A percentile compares a stretch with the other conserved stretches of the same genome.
phyloP scores from a whole-genome alignment of 2,888 invertebrate species.

The Ochropacha duplaris region DNA sequence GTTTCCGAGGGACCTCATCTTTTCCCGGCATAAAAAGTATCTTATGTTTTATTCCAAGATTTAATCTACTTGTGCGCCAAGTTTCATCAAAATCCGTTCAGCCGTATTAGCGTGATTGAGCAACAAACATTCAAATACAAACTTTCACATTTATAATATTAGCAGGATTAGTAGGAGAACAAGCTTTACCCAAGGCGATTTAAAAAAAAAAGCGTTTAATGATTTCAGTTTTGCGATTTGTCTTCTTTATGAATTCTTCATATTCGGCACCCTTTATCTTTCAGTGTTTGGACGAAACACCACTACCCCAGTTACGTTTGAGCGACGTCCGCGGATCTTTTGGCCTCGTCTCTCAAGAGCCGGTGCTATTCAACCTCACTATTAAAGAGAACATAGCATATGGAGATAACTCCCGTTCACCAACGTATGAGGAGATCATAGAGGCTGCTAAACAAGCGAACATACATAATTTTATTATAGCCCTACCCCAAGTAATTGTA shows the following conservation, averaged over 20 bases:
- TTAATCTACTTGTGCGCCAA: too few species aligned
- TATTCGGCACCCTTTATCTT: background rate
- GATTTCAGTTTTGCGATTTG: too few species aligned
- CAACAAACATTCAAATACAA: too few species aligned
- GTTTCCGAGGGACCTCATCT: too few species aligned
- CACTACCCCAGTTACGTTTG: slow-evolving; percentile 73
- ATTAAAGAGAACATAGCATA: slow-evolving; percentile 94
- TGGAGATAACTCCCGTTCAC: slow-evolving; percentile 87
- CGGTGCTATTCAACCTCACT: slow-evolving; percentile 91
- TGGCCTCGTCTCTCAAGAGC: slow-evolving; percentile 85
- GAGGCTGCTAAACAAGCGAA: slow-evolving; percentile 89
- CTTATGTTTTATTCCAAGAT: too few species aligned
- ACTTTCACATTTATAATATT: too few species aligned
- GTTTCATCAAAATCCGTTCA: too few species aligned
- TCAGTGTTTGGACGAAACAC: slow-evolving; percentile 51
- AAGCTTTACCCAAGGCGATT: background rate
- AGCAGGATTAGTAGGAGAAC: too few species aligned
- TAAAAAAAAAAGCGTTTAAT: too few species aligned
- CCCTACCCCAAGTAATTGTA: slow-evolving; percentile 84
- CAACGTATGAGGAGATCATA: slow-evolving; percentile 86
- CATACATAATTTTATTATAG: slow-evolving; percentile 89
- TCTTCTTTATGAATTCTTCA: too few species aligned
- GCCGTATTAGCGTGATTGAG: too few species aligned
- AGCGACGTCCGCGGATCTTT: slow-evolving; percentile 86
- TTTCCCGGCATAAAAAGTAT: too few species aligned